These are phyloP conservation scores for Biston betularia DNA, from an alignment of 2,888 invertebrate genomes.

Conservation along the genomic window DNA sequence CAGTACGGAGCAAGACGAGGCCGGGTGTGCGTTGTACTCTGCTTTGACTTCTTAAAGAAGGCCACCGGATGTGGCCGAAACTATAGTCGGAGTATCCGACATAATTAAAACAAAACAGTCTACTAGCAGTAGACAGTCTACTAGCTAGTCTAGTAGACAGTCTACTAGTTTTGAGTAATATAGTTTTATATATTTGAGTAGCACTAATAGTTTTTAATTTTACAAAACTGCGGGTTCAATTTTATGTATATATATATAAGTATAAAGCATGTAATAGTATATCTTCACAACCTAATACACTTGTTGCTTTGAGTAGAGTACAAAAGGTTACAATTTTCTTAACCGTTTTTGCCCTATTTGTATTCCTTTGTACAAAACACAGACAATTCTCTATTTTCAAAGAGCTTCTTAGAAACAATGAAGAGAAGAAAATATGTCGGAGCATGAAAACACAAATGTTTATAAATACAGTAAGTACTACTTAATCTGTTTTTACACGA, in stretches of 20 bases:
- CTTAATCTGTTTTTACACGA: background rate
- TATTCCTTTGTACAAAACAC: slow-evolving; percentile 64
- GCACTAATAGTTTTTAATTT: background rate
- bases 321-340: slow-evolving; percentile 52
- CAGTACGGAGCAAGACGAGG: too few species aligned
- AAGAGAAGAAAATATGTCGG: slow-evolving; percentile 39
- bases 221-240: background rate
- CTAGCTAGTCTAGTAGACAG: too few species aligned
- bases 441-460: slow-evolving; percentile 6
- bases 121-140: too few species aligned
- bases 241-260: too few species aligned
- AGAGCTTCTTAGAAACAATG: slow-evolving; percentile 63
- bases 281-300: slow-evolving; percentile 34
- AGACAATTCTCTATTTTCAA: slow-evolving; percentile 65
- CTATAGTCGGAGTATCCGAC: too few species aligned
- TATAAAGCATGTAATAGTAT: background rate
- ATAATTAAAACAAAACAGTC: too few species aligned
- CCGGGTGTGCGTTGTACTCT: too few species aligned
- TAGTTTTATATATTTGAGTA: too few species aligned
- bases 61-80: too few species aligned
- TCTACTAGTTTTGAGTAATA: too few species aligned
- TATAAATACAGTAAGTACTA: too few species aligned
- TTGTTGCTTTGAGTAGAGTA: slow-evolving; percentile 42
- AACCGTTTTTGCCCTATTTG: slow-evolving; percentile 46
- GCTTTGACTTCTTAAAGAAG: too few species aligned